Conservation (phyloP, 1,140 invertebrate genomes). For the Anastrepha ludens region DNA sequence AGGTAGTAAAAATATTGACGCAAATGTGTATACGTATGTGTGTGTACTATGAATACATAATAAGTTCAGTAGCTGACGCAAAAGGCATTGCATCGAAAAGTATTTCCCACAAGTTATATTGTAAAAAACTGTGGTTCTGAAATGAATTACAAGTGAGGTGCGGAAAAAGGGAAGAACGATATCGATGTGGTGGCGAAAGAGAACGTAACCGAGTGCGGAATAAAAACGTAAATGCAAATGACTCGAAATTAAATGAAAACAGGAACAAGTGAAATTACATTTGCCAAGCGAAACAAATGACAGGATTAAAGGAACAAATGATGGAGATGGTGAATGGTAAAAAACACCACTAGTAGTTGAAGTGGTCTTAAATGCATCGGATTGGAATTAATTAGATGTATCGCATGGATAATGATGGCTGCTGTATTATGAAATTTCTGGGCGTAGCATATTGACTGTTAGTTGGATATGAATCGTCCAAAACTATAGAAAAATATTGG, state of each 20-base stretch:
- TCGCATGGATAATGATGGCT: too few relatives aligned
- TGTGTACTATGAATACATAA: constrained; percentile 19
- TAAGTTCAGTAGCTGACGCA: background rate
- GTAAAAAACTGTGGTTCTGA: background rate
- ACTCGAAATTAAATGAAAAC: background rate
- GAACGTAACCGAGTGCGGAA: background rate
- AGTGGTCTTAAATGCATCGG: too few relatives aligned
- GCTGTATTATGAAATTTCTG: too few relatives aligned
- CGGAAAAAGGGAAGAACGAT: background rate
- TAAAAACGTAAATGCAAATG: background rate
- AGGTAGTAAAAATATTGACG: background rate
- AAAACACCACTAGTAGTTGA: too few relatives aligned
- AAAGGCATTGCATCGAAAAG: background rate
- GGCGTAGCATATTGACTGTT: too few relatives aligned
- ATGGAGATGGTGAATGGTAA: too few relatives aligned
- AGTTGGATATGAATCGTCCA: too few relatives aligned
- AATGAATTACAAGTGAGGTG: background rate
- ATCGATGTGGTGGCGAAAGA: background rate
- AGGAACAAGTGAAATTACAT: background rate
- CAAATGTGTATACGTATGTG: background rate
- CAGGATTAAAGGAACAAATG: too few relatives aligned
- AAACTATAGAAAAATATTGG: too few relatives aligned
- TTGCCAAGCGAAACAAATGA: too few relatives aligned
- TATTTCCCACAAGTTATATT: background rate
- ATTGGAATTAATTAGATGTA: too few relatives aligned